These are phyloP conservation scores for Aplysina aerophoba DNA, from an alignment of 37 sponge, comb jelly and placozoan species.

Conservation along the genomic window DNA sequence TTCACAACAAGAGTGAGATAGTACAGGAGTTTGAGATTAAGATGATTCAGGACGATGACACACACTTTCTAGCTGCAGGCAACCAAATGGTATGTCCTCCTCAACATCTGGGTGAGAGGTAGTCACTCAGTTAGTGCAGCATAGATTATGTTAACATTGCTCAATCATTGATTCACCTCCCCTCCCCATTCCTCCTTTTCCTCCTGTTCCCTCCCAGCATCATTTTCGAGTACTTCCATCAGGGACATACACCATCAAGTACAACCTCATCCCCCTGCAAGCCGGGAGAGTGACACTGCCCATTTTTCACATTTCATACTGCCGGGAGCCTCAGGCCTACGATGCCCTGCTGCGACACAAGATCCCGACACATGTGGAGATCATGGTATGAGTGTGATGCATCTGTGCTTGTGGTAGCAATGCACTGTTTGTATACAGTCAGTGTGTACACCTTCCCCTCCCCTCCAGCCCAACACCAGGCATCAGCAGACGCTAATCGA, in stretches of 20 bases:
- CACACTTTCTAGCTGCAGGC: slow-evolving; percentile 81
- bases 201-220: slow-evolving; percentile 32
- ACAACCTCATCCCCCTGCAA: slow-evolving; percentile 64
- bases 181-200: no score
- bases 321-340: slow-evolving; percentile 31
- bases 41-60: slow-evolving; percentile 65
- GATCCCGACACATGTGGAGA: slow-evolving; percentile 33
- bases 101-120: neutral
- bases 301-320: slow-evolving; percentile 45
- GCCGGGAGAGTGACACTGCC: slow-evolving; percentile 62
- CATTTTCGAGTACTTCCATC: slow-evolving; percentile 66
- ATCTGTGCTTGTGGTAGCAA: no score
- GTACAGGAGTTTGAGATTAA: slow-evolving; percentile 90
- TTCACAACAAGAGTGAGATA: slow-evolving; percentile 68
- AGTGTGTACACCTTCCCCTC: no score
- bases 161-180: no score
- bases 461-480: no score
- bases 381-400: slow-evolving; percentile 5
- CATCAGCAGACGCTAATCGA: no score
- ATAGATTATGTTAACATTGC: neutral
- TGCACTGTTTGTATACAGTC: no score
- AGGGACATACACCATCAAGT: slow-evolving; percentile 43
- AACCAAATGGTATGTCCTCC: slow-evolving; percentile 56
- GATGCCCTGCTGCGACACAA: neutral
- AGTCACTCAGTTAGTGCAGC: neutral